Percentiles rank a stretch among this genome's conserved stretches.
Conservation (phyloP, 1,140 invertebrate species). For the Mizuhopecten yessoensis region DNA sequence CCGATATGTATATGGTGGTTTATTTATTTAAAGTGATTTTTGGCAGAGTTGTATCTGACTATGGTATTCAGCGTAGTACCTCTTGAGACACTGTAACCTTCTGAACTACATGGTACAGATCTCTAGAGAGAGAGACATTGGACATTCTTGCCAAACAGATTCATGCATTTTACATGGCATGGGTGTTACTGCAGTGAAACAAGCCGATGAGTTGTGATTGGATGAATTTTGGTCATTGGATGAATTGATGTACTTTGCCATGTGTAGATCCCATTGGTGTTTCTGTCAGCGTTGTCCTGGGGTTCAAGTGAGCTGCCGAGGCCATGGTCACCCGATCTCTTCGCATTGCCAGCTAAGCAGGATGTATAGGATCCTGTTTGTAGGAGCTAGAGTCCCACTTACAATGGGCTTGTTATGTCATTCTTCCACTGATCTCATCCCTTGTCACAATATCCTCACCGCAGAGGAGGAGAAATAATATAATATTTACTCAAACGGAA, state of each 20-base stretch:
- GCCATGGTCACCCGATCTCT: neutral
- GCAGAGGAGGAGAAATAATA: neutral
- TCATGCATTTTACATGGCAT: neutral
- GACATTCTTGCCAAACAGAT: no score
- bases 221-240: no score
- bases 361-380: neutral
- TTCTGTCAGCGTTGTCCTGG: neutral
- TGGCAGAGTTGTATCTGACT: neutral
- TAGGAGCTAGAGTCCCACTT: neutral
- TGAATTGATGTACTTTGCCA: neutral
- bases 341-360: neutral
- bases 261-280: neutral
- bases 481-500: slow-evolving; percentile 25
- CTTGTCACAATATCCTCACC: neutral
- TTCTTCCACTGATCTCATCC: neutral
- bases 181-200: neutral
- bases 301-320: neutral
- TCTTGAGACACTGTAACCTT: neutral
- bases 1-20: no score
- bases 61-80: no score
- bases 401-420: slow-evolving; percentile 6
- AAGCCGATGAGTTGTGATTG: neutral
- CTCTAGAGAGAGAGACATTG: neutral
- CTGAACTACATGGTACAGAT: neutral
- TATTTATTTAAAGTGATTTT: neutral